Base-by-base conservation (phyloP, 2,888 invertebrate genomes). In the Apotomis betuletana region DNA sequence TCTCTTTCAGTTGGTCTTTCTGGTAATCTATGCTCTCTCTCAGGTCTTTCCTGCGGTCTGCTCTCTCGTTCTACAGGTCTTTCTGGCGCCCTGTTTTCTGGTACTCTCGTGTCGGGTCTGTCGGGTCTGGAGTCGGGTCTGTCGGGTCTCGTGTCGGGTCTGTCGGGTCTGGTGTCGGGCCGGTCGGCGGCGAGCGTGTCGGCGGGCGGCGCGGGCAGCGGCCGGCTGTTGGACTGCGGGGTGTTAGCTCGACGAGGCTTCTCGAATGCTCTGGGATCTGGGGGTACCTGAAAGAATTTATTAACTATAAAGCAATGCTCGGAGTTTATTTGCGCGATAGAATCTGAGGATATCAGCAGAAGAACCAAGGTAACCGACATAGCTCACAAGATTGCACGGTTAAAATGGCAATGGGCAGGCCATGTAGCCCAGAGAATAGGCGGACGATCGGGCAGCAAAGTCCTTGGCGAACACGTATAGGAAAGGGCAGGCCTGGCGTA, bases 221-320 rank as follows among this genome's bases (percentile, higher is more conserved):
- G 93, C 38, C 93, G 77, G 73, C 92, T 91, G 78, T 91, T 91
- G 0, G 92, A 89, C 65, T 90, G 92, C 0, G 92, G 92, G 0
- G 92, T 92, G 81, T 90, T 90, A 0, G 92, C 92, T 10, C 93
- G 83, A 10, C 91, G 85, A 0, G 93, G 93, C 60, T 93, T 93
- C 68, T 92, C 93, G 60, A 92, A 93, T 0, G 92, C 92, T 71
- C 93, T 79, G 0, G 93, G 93, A 46, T 93, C 92, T 8, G 93
- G 92, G 10, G 92, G 92, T 68, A 92, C 85, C 92, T 92, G 78
- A 27, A 78, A 15, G 9, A 12, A 15, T 5, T n/a, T 68, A 8
- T 9, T 13, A n/a, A 38, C 5, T 44, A 8, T 41, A 46, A 13
- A 27, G 27, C 27, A 27, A 27, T 27, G 27, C 2, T 27, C 27